Conservation (phyloP, 2,888 invertebrate genomes). For the Lasioglossum oenotherae region DNA sequence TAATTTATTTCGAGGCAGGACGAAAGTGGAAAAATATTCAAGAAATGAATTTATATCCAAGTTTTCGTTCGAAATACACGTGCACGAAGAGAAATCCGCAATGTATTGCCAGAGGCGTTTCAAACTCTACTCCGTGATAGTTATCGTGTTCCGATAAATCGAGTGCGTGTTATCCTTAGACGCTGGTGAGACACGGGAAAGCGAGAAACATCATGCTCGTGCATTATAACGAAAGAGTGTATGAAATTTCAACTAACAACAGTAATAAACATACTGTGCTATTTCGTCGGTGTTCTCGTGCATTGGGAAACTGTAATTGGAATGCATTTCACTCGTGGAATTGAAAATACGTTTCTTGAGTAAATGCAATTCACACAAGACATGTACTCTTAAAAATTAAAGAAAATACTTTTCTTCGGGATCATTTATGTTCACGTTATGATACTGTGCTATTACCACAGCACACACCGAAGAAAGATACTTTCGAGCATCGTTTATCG, state of each 20-base stretch:
- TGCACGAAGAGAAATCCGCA: constrained; percentile 59
- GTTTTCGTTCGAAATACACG: constrained; percentile 52
- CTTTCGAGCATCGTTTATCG: background rate
- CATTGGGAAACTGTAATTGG: background rate
- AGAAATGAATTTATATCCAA: constrained; percentile 45
- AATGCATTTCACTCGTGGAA: background rate
- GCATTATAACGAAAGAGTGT: constrained; percentile 55
- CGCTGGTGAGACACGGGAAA: constrained; percentile 58
- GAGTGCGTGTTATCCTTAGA: constrained; percentile 71
- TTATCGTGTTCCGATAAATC: constrained; percentile 73
- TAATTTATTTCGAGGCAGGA: background rate
- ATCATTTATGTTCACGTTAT: background rate
- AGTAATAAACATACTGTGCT: background rate
- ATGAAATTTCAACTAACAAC: constrained; percentile 21
- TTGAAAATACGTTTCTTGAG: background rate
- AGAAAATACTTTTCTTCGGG: background rate
- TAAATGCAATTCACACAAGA: background rate
- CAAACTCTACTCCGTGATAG: constrained; percentile 67
- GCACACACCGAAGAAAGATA: background rate
- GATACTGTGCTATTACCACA: background rate
- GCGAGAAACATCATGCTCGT: constrained; percentile 53
- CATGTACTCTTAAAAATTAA: background rate
- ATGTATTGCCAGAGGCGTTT: constrained; percentile 66
- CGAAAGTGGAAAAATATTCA: background rate
- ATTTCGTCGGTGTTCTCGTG: background rate